phyloP scores from a whole-genome alignment of 2,797 vertebrate genomes.

The Rousettus madagascariensis region DNA sequence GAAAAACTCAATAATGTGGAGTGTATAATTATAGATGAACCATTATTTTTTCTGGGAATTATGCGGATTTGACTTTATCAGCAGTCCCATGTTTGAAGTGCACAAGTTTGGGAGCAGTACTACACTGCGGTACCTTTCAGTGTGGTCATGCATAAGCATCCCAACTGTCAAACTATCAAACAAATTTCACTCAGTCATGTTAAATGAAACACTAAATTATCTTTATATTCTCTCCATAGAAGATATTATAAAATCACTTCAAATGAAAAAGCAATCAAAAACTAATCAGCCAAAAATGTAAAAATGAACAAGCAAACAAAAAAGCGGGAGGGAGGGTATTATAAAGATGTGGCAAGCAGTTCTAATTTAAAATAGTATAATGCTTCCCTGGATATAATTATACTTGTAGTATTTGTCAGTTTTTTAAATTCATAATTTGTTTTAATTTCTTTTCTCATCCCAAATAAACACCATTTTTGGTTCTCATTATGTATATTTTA shows the following conservation, averaged over 20 bases:
- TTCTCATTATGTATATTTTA: conserved; percentile 19
- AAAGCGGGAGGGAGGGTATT: not conserved
- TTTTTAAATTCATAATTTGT: conserved; percentile 20
- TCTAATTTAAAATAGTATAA: conserved; percentile 22
- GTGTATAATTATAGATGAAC: not conserved
- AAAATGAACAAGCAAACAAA: not conserved
- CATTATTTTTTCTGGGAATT: not conserved
- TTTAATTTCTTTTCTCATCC: not conserved
- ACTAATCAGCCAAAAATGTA: conserved; percentile 9
- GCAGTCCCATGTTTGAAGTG: not conserved
- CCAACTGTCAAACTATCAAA: not conserved
- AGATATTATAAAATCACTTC: conserved; percentile 7
- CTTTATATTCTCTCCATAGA: not conserved
- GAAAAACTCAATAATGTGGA: not conserved
- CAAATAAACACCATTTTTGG: conserved; percentile 25
- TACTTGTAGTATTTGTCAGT: not conserved
- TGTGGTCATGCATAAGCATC: not conserved
- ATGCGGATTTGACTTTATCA: not conserved
- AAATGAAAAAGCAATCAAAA: conserved; percentile 20
- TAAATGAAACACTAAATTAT: not conserved
- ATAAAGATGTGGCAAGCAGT: not conserved
- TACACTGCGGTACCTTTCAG: not conserved
- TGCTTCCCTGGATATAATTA: conserved; percentile 5
- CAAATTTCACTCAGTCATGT: not conserved
- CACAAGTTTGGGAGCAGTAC: not conserved